Evolutionary conservation across 1,140 invertebrate genomes (phyloP), one percentile per base, ranked within the genome.

Genomic region (Eurosta solidaginis): DNA sequence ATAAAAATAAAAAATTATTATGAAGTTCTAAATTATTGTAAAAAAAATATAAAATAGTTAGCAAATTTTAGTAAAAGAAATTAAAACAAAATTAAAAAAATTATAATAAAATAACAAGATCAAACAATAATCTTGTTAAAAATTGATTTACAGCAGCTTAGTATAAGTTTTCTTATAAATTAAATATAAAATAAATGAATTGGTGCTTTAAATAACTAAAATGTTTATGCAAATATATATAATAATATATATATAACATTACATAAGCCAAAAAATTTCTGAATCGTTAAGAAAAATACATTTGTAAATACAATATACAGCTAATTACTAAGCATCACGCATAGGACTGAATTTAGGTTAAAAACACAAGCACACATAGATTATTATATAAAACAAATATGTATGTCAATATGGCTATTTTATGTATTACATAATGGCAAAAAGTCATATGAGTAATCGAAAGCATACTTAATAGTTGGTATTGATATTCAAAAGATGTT

Each of bases 161-260:
- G 59, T 68, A 68, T 68, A 68, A 68, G 59, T 68, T 68, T 68
- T 40, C 59, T 68, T 68, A 17, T 68, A 68, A 33, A 10, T 22
- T 36, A 40, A 68, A 68, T 17, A 33, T 17, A 68, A n/a, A n/a
- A 33, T 10, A 68, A 68, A 68, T 33, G 33, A 68, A 68, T 68
- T 68, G 59, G 59, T 68, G 59, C 59, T 68, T 20, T 27, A 10
- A n/a, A 68, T 40, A 68, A 68, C n/a, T n/a, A 68, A 59, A 33
- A 59, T 0, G 3, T 59, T n/a, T 1, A 52, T 3, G 25, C 0
- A 59, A 17, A 17, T 2, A 59, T 14, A 4, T 33, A 36, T 17
- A 33, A 59, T 63, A 29, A 5, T 63, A 63, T 17, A 63, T 63
- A 29, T 4, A 17, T n/a, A 59, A 59, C n/a, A n/a, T n/a, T n/a